Base-by-base conservation (phyloP, 2,797 vertebrate genomes). In the Sebastes oblongus region DNA sequence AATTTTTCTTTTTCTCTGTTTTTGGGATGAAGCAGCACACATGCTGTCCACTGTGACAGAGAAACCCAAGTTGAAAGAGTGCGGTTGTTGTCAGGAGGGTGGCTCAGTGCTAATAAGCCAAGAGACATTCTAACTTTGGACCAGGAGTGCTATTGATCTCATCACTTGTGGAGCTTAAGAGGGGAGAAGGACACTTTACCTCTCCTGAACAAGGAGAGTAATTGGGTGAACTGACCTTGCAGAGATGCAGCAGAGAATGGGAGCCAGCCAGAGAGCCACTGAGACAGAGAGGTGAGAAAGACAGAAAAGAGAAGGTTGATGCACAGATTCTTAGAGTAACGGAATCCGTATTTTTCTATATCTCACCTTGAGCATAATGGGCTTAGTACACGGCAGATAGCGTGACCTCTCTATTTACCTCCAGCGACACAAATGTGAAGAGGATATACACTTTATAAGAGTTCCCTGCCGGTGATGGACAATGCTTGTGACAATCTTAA, bases 101-200 rank as follows among this genome's bases (percentile, higher is more conserved):
- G 46, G 58, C 18, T 42, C 46, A 9, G 58, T 32, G 65, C 72
- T 72, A 80, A 86, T 69, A 83, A 82, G 34, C 64, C 56, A 42
- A 72, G 60, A 83, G 54, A 81, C 77, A 70, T 66, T 82, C 70
- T 77, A 86, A 87, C 80, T 81, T 78, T 82, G 75, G 78, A 83
- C 29, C 74, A 66, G 69, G 77, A 90, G 72, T 61, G 62, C 66
- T 90, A 92, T 91, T 87, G 89, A 91, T 92, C 68, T 39, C 75
- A 69, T 83, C 81, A 65, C 78, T 78, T 83, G 66, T 56, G 61
- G 70, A 39, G 24, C 58, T 75, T 12, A 74, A 76, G 81, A 64
- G 78, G 64, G 58, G 22, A 80, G 77, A 80, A 86, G 85, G 78
- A 89, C 68, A 80, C 66, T 81, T 81, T 67, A 67, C 77, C 46